These are phyloP conservation scores for Erebia ligea DNA, from an alignment of 2,888 invertebrate genomes.

Conservation along the genomic window DNA sequence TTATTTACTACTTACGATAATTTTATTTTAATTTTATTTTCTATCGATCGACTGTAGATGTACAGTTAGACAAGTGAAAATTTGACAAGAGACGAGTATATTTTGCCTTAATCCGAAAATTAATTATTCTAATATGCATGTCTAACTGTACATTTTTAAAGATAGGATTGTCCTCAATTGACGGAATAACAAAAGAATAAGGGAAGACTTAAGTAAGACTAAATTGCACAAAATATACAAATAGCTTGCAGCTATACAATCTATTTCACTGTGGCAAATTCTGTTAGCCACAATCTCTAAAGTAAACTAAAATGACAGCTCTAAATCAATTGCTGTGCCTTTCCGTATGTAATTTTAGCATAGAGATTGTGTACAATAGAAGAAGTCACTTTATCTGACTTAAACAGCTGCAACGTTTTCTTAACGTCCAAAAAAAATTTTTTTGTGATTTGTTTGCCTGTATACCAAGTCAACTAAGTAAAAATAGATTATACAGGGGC, in stretches of 20 bases:
- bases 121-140: not conserved
- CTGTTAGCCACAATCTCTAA: no score
- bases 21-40: not conserved
- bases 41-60: conserved; percentile 3
- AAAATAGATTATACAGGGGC: not conserved
- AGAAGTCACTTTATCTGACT: no score
- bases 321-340: no score
- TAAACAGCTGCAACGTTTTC: no score
- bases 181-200: conserved; percentile 26
- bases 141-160: conserved; percentile 37
- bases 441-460: no score
- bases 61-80: not conserved
- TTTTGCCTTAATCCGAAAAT: not conserved
- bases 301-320: no score
- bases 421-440: no score
- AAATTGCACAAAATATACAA: conserved; percentile 41
- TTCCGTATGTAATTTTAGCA: no score
- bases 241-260: conserved; percentile 17
- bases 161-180: conserved; percentile 44
- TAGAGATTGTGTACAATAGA: no score
- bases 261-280: no score
- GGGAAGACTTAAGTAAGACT: conserved; percentile 31
- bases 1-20: not conserved
- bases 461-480: no score
- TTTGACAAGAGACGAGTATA: not conserved